Conservation (phyloP, 2,797 vertebrate species). For the Zenarchopterus dispar region DNA sequence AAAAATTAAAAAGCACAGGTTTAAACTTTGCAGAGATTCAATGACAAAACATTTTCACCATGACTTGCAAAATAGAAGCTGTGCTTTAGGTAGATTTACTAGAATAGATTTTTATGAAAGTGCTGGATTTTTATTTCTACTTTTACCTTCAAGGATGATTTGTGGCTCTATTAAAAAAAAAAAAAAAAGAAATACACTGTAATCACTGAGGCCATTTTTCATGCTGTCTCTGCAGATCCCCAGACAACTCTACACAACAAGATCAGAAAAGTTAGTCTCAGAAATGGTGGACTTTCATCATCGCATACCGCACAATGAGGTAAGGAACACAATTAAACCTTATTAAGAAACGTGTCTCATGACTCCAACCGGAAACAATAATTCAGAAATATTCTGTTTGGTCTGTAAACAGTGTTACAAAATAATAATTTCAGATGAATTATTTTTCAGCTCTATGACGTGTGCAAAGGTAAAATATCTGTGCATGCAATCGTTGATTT, state of each 20-base stretch:
- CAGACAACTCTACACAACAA: constrained; percentile 85
- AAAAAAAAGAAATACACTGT: constrained; percentile 19
- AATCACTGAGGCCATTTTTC: constrained; percentile 24
- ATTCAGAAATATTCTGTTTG: neutral
- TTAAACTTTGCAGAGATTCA: constrained; percentile 3
- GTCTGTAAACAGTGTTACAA: neutral
- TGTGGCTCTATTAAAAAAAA: constrained; percentile 13
- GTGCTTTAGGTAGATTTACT: constrained; percentile 35
- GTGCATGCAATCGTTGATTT: constrained; percentile 7
- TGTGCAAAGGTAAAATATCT: constrained; percentile 65
- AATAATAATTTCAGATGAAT: constrained; percentile 28
- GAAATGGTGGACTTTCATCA: constrained; percentile 81
- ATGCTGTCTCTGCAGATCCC: constrained; percentile 80
- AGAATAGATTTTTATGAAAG: constrained; percentile 30
- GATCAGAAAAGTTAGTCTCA: constrained; percentile 81
- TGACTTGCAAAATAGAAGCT: constrained; percentile 30
- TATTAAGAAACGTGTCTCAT: neutral
- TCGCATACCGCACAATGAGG: constrained; percentile 77
- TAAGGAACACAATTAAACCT: constrained; percentile 18
- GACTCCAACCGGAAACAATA: neutral
- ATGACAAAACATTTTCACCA: constrained; percentile 1
- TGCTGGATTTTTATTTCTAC: constrained; percentile 13
- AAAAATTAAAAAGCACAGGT: no score
- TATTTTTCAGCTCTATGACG: constrained; percentile 70
- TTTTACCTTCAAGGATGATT: no score